Evolutionary conservation across 1,140 invertebrate genomes (phyloP).

Genomic region (Plectus sambesii): DNA sequence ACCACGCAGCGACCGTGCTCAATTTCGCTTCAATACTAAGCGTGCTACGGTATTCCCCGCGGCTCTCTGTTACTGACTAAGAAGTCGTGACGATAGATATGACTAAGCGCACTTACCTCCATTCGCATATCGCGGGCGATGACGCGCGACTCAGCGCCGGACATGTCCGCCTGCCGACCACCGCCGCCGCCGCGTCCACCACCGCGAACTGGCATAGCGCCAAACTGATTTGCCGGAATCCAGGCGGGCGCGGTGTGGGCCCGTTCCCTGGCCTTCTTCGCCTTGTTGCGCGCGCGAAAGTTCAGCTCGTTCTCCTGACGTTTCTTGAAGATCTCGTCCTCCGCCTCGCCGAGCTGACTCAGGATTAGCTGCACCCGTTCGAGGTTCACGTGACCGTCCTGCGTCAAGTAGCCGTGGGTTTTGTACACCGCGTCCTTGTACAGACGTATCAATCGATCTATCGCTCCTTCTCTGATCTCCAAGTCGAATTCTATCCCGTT

Average conservation of each 20-base stretch:
- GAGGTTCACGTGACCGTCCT: constrained; percentile 82
- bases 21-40: too few species aligned
- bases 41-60: too few species aligned
- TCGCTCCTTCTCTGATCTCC: constrained; percentile 94
- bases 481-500: constrained; percentile 98
- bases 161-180: constrained; percentile 8
- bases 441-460: constrained; percentile 79
- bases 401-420: constrained; percentile 62
- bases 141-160: constrained; percentile 22
- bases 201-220: constrained; percentile 22
- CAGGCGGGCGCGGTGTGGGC: constrained; percentile 4
- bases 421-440: constrained; percentile 92
- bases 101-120: constrained; percentile 21
- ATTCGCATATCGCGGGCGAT: constrained; percentile 27
- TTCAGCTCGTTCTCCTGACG: constrained; percentile 68
- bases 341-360: constrained; percentile 67
- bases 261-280: constrained; percentile 16
- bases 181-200: constrained; percentile 8
- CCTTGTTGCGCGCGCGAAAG: constrained; percentile 53
- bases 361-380: constrained; percentile 86
- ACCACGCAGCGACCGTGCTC: too few species aligned
- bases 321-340: constrained; percentile 94
- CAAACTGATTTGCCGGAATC: constrained; percentile 9
- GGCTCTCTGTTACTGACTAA: too few species aligned
- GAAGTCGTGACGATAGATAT: too few species aligned